Conservation (phyloP, 2,888 invertebrate genomes). For the Erynnis tages region DNA sequence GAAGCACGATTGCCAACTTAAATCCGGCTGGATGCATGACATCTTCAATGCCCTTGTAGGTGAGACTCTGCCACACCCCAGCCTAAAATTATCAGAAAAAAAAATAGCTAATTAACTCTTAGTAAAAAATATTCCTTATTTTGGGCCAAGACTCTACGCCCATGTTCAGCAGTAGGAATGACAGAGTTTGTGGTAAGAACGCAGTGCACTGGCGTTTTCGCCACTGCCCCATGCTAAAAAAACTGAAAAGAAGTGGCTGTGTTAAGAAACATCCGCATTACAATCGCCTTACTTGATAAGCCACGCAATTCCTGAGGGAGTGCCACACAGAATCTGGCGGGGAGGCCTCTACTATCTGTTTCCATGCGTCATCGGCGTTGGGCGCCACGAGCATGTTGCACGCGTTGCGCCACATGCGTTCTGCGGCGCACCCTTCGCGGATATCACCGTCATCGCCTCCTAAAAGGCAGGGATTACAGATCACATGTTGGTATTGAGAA, state of each 20-base stretch:
- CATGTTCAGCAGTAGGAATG: no score
- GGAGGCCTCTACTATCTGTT: constrained; percentile 50
- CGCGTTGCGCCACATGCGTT: constrained; percentile 65
- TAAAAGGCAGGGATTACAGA: no score
- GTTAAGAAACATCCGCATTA: no score
- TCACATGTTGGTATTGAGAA: no score
- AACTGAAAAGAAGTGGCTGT: no score
- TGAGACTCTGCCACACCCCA: constrained; percentile 64
- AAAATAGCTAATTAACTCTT: no score
- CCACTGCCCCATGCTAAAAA: no score
- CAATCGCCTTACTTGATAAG: constrained; percentile 56
- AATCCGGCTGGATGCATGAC: constrained; percentile 70
- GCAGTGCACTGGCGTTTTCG: no score
- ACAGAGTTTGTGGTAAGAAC: no score
- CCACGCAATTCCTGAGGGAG: constrained; percentile 66
- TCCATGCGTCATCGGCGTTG: constrained; percentile 58
- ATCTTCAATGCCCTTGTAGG: constrained; percentile 58
- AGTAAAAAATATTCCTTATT: no score
- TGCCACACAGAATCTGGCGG: constrained; percentile 65
- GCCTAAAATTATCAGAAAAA: constrained; percentile 60
- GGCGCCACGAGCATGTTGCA: constrained; percentile 58
- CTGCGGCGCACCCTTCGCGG: constrained; percentile 56
- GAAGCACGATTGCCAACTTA: constrained; percentile 64
- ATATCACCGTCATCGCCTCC: not conserved
- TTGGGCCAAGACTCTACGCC: no score